Conservation (phyloP, 1,140 invertebrate species). For the Trissolcus basalis region DNA sequence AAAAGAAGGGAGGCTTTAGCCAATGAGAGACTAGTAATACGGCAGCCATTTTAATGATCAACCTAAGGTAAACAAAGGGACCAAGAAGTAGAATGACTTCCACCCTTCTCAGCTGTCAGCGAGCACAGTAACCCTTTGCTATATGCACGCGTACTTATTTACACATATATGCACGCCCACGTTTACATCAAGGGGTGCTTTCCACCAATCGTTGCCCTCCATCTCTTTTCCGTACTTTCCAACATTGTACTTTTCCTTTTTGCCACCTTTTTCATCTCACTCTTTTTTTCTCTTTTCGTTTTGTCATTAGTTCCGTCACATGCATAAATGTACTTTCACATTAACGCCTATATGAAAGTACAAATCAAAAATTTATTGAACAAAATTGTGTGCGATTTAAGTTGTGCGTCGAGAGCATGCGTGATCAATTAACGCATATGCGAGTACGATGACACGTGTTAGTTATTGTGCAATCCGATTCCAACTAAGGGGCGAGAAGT, state of each 20-base stretch:
- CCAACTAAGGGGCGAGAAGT: conserved; percentile 34
- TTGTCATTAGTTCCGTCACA: conserved; percentile 52
- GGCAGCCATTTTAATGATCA: conserved; percentile 77
- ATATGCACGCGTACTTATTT: conserved; percentile 53
- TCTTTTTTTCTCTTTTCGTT: conserved; percentile 41
- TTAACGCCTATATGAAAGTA: conserved; percentile 36
- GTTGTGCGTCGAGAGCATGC: conserved; percentile 25
- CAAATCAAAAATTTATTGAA: conserved; percentile 57
- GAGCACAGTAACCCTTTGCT: conserved; percentile 68
- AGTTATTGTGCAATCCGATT: conserved; percentile 57
- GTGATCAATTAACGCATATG: conserved; percentile 58
- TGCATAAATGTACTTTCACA: conserved; percentile 48
- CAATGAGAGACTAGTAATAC: conserved; percentile 72
- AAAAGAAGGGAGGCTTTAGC: conserved; percentile 64
- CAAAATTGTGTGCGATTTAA: conserved; percentile 38
- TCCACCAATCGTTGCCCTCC: conserved; percentile 70
- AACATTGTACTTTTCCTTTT: conserved; percentile 51
- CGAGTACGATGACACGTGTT: conserved; percentile 54
- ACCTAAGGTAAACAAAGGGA: conserved; percentile 74
- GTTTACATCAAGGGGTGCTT: conserved; percentile 65
- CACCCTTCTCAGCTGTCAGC: conserved; percentile 65
- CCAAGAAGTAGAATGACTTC: conserved; percentile 73
- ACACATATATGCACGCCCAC: conserved; percentile 67
- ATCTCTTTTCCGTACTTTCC: conserved; percentile 59
- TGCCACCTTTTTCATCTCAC: conserved; percentile 38